These are phyloP conservation scores for Rotaria socialis DNA, from an alignment of 2,888 invertebrate genomes.

Conservation along the genomic window DNA sequence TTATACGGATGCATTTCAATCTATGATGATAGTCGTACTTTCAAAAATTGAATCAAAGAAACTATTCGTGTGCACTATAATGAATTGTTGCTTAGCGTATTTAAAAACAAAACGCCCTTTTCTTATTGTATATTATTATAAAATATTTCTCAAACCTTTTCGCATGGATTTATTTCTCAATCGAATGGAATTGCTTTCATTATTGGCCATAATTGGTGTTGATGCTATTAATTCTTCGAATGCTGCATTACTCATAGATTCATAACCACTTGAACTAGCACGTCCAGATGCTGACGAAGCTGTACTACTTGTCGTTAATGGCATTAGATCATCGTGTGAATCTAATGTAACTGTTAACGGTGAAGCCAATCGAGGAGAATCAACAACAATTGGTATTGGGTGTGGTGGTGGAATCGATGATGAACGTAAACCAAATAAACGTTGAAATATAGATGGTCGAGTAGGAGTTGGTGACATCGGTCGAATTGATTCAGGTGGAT, in stretches of 20 bases:
- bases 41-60: too few species aligned
- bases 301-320: slow-evolving; percentile 28
- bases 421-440: slow-evolving; percentile 35
- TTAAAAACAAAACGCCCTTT: too few species aligned
- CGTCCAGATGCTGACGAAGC: neutral
- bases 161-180: neutral
- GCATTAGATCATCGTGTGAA: neutral
- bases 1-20: too few species aligned
- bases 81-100: too few species aligned
- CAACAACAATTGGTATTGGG: neutral
- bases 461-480: neutral
- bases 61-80: too few species aligned
- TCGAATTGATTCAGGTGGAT: neutral
- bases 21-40: too few species aligned
- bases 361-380: neutral
- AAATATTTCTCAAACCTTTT: neutral
- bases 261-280: slow-evolving; percentile 37
- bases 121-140: too few species aligned
- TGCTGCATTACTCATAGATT: slow-evolving; percentile 19
- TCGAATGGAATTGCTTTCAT: neutral
- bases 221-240: neutral
- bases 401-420: neutral
- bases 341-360: neutral
- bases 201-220: neutral
- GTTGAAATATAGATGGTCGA: slow-evolving; percentile 21